These are phyloP conservation scores for Malthinus seriepunctatus DNA, from an alignment of 2,888 invertebrate species.

Conservation along the genomic window DNA sequence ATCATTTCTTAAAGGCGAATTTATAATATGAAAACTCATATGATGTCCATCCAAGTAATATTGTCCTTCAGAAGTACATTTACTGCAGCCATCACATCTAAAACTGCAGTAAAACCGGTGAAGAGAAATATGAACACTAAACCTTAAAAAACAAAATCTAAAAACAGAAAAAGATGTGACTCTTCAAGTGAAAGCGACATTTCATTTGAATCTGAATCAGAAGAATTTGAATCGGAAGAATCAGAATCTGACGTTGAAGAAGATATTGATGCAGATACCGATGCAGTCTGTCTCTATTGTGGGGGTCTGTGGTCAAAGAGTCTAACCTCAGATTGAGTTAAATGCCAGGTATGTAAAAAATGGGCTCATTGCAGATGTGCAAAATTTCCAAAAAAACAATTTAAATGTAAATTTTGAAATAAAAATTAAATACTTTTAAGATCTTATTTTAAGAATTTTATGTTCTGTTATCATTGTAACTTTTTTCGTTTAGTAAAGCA, in stretches of 20 bases:
- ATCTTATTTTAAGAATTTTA: no score
- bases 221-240: no score
- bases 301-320: neutral
- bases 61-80: neutral
- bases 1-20: neutral
- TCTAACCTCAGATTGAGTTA: neutral
- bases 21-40: neutral
- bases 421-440: no score
- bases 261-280: neutral
- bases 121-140: neutral
- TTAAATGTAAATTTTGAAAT: no score
- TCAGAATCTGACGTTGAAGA: neutral
- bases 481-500: no score
- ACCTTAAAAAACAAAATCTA: neutral
- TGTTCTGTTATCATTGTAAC: no score
- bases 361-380: no score
- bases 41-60: neutral
- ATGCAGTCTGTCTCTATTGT: constrained; percentile 1
- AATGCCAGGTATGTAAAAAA: neutral
- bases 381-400: no score
- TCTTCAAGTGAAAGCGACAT: constrained; percentile 1
- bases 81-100: neutral
- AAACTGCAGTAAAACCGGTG: neutral
- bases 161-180: no score
- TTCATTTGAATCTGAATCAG: neutral